These are phyloP conservation scores for Triplophysa tibetana DNA, from an alignment of 2,113 vertebrate genomes.

Conservation along the genomic window DNA sequence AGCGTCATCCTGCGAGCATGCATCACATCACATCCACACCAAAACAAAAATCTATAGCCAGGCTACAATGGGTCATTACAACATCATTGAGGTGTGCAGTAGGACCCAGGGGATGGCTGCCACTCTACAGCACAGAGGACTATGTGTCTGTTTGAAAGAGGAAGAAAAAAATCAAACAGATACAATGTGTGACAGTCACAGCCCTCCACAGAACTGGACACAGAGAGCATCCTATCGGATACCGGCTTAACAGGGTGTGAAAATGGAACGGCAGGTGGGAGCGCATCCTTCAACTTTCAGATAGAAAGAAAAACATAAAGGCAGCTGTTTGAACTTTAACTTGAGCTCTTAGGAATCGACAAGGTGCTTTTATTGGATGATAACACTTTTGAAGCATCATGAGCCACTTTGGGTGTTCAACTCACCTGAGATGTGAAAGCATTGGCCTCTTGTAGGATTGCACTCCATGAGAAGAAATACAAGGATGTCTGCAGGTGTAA, in stretches of 20 bases:
- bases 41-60: not conserved
- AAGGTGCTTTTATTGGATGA: conserved; percentile 1
- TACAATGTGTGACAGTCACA: conserved; percentile 80
- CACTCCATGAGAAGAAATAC: not conserved
- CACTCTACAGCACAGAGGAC: conserved; percentile 65
- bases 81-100: conserved; percentile 52
- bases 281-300: conserved; percentile 15
- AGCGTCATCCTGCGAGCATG: not conserved
- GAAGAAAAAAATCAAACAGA: conserved; percentile 51
- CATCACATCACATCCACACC: not conserved
- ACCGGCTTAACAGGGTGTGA: conserved; percentile 31
- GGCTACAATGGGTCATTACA: not conserved
- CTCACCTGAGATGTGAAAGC: conserved; percentile 5
- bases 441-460: not conserved
- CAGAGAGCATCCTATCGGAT: conserved; percentile 49
- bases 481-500: conserved; percentile 17
- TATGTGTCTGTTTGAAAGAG: conserved; percentile 64
- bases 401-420: conserved; percentile 23
- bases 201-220: conserved; percentile 64
- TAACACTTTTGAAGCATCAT: conserved; percentile 5
- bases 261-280: conserved; percentile 13
- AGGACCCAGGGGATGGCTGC: conserved; percentile 68
- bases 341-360: not conserved
- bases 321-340: conserved; percentile 9
- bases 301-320: not conserved